Evolutionary conservation across 2,113 vertebrate species (phyloP).

Genomic region (Alectura lathami): DNA sequence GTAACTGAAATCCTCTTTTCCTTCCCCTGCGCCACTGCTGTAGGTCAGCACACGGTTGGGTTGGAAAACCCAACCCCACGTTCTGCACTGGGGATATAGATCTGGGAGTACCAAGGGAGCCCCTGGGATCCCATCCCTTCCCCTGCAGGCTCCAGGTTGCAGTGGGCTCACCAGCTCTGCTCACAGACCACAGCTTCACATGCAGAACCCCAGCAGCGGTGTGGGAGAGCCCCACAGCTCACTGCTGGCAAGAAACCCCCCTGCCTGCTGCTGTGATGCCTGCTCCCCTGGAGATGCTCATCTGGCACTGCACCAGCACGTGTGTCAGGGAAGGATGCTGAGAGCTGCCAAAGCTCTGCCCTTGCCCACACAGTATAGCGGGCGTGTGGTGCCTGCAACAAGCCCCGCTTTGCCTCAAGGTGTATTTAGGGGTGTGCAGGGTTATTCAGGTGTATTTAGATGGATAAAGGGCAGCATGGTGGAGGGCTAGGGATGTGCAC

Average conservation of each 20-base stretch:
- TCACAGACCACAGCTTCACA: neutral
- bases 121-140: neutral
- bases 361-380: neutral
- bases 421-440: too few relatives aligned
- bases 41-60: neutral
- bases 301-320: rapidly evolving
- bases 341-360: neutral
- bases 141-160: conserved; percentile 26
- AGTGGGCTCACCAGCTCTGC: neutral
- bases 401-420: neutral
- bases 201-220: neutral
- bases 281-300: neutral
- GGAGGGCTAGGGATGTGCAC: neutral
- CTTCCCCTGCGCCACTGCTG: neutral
- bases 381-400: neutral
- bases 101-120: neutral
- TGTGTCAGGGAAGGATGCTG: neutral
- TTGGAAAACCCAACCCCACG: neutral
- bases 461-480: rapidly evolving
- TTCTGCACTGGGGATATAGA: neutral
- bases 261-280: neutral
- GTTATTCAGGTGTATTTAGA: too few relatives aligned
- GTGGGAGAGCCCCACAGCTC: neutral
- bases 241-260: neutral
- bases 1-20: neutral